Base-by-base conservation (phyloP, 2,113 vertebrate genomes). In the Otolemur garnettii region DNA sequence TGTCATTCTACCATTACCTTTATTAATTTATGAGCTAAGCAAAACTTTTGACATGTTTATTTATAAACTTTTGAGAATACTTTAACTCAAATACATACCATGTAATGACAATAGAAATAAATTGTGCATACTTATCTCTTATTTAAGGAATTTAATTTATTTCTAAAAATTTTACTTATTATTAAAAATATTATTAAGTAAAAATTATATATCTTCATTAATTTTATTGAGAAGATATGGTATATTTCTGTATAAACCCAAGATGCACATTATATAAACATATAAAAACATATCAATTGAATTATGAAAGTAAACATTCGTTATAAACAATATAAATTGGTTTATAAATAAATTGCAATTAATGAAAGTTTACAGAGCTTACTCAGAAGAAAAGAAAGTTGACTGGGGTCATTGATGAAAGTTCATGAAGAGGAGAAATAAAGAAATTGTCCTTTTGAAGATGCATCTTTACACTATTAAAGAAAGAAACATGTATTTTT, bases 371-470 rank as follows among this genome's bases (percentile, higher is more conserved):
- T 50, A 50, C 45, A 50, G 45, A 50, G 45, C 45, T 50, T 50
- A 50, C 45, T 50, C 45, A 50, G 45, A 50, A 50, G 45, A 50
- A 50, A 50, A 83, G 13, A 18, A 68, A 13, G 9, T 17, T 79
- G 7, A 42, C 60, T 59, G 6, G n/a, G 10, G 1, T 81, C 84
- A 55, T 28, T 66, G 38, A 7, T 68, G 30, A 79, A 93, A 33
- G 19, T 7, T 50, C 7, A 74, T n/a, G 21, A 55, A 79, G 21
- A 75, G 81, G 3, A 35, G 55, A 2, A 38, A 5, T 81, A 80
- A 78, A 60, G 79, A 12, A 95, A 77, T 53, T 38, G 33, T 66
- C 91, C 30, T 78, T 92, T 89, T 89, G 57, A 87, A 84, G n/a
- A 71, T 84, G 1, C 0, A 55, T 71, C 21, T 38, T 75, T 50